Percentiles rank a stretch among this genome's conserved stretches.
Conservation (phyloP, 1,140 invertebrate genomes). For the Atta texana region DNA sequence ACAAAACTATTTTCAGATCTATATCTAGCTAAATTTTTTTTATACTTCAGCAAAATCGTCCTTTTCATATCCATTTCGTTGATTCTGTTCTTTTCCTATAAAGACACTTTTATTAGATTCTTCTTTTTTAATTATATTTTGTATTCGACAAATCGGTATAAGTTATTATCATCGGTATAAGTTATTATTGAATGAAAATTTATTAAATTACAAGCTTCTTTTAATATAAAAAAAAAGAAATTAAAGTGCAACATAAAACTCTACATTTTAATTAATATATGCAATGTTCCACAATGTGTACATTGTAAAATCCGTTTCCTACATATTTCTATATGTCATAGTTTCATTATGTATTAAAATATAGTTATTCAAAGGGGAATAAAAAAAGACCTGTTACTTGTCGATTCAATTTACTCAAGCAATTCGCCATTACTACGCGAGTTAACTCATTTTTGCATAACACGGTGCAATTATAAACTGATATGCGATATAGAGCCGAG, state of each 20-base stretch:
- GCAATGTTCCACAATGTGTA: background rate
- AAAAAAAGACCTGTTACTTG: background rate
- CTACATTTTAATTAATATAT: background rate
- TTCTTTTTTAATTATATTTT: background rate
- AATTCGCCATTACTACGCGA: slow-evolving; percentile 1
- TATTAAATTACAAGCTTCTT: background rate
- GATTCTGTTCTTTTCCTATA: background rate
- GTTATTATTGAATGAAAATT: background rate
- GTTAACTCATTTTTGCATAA: slow-evolving; percentile 61
- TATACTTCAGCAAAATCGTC: too few relatives aligned
- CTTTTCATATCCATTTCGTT: too few relatives aligned
- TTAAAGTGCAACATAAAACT: background rate
- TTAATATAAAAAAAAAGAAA: background rate
- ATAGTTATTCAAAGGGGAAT: background rate
- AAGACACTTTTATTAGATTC: background rate
- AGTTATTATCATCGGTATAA: too few relatives aligned
- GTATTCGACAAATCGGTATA: background rate
- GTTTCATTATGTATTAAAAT: background rate
- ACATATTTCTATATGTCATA: background rate
- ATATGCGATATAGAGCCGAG: slow-evolving; percentile 32
- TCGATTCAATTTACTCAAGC: slow-evolving; percentile 5
- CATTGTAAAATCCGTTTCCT: slow-evolving; percentile 4
- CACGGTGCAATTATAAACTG: slow-evolving; percentile 37
- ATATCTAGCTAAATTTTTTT: too few relatives aligned
- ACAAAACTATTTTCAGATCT: too few relatives aligned